A percentile compares a stretch with the other conserved stretches of the same genome.
Evolutionary conservation across 1,140 invertebrate species (phyloP).

Genomic region (Popillia japonica): DNA sequence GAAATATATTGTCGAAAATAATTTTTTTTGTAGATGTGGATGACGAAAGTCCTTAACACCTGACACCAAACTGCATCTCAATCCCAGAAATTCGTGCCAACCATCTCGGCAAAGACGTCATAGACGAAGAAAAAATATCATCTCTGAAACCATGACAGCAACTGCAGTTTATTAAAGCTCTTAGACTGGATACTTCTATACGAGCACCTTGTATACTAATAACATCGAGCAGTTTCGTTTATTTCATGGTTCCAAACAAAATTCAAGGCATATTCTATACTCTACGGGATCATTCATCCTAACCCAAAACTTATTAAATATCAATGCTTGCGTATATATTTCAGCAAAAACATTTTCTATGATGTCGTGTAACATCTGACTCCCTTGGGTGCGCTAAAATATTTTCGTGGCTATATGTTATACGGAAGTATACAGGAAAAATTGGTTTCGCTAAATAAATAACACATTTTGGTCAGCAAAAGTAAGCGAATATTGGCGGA

Average conservation of each 20-base stretch:
- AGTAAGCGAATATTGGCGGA: not conserved
- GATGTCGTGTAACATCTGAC: not conserved
- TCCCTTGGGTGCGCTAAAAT: not conserved
- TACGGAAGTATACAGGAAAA: not conserved
- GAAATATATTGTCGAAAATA: too few relatives aligned
- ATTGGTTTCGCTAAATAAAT: not conserved
- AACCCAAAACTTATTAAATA: not conserved
- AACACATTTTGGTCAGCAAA: not conserved
- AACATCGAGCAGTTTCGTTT: too few relatives aligned
- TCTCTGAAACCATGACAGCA: too few relatives aligned
- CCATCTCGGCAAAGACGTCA: too few relatives aligned
- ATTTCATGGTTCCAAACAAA: not conserved
- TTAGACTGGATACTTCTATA: too few relatives aligned
- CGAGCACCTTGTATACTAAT: too few relatives aligned
- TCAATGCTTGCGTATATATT: constrained; percentile 9
- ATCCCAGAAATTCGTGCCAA: too few relatives aligned
- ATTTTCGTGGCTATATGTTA: not conserved
- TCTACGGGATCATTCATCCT: not conserved
- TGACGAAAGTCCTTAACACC: too few relatives aligned
- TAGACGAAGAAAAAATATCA: too few relatives aligned
- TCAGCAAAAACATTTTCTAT: not conserved
- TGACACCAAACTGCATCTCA: too few relatives aligned
- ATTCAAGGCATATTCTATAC: not conserved
- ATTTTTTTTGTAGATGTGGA: too few relatives aligned
- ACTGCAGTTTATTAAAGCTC: too few relatives aligned